Evolutionary conservation across 2,113 vertebrate genomes (phyloP), one percentile per base, ranked within the genome.

Genomic region (Brachypteracias leptosomus): DNA sequence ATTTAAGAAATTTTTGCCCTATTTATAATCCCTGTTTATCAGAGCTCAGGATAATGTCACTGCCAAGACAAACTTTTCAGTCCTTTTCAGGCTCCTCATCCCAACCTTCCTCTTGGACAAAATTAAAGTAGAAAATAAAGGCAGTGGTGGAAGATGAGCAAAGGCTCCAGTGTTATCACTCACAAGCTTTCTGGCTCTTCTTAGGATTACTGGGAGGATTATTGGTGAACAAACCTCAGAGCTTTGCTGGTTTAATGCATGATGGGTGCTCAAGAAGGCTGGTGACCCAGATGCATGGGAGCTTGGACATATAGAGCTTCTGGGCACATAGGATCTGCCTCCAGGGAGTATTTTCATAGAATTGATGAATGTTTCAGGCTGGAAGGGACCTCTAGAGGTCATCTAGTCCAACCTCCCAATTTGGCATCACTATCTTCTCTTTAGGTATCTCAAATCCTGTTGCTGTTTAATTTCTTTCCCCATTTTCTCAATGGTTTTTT

Each of bases 1-100:
- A 70, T 66, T 71, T 88, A 44, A 75, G 3, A 55, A 75, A 74
- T 74, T 66, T 51, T 61, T 66, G 38, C 11, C 35, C 67, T 31
- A 70, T 84, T 90, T 88, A 75, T 55, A 25, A 80, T 51, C 52
- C 28, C 46, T 84, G 46, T 84, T 93, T 84, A 74, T 84, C 81
- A 70, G 52, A 62, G 28, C 81, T 65, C 51, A 51, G 58, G 63
- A 72, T 17, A 62, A 63, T 18, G 65, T 59, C 13, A 24, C 16
- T 71, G 73, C 87, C 83, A 90, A 85, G 79, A 54, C 33, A 93
- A 93, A 77, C 19, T 76, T 63, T 71, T 58, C 63, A 76, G 57
- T 84, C 36, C 16, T 13, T 58, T 67, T 63, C 42, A 57, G 47
- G 38, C 20, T 85, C 38, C 44, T 40, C 62, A 36, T 42, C 81